Percentiles rank a stretch among this genome's conserved stretches.
Evolutionary conservation across 2,888 invertebrate species (phyloP).

Genomic region (Cryptocheilus praepositus): DNA sequence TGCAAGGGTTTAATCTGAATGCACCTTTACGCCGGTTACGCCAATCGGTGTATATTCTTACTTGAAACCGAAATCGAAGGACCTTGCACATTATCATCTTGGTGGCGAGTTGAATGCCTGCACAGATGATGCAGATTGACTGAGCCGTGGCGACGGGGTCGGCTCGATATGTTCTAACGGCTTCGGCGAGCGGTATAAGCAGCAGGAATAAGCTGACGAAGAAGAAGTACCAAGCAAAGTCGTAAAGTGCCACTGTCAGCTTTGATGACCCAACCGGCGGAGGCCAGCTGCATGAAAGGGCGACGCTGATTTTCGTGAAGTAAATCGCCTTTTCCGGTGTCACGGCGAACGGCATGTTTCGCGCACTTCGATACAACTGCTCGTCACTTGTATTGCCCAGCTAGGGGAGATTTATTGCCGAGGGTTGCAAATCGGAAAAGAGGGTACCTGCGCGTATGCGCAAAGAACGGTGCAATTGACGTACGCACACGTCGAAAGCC

Average conservation of each 20-base stretch:
- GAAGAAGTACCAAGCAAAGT: background rate
- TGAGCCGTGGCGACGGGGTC: slow-evolving; percentile 31
- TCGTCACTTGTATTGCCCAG: too few species aligned
- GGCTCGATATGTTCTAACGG: slow-evolving; percentile 10
- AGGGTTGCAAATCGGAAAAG: too few species aligned
- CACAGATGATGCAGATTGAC: slow-evolving; percentile 29
- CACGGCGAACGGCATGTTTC: background rate
- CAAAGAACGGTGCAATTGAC: too few species aligned
- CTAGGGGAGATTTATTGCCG: too few species aligned
- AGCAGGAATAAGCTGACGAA: background rate
- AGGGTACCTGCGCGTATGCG: too few species aligned
- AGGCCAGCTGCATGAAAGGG: background rate
- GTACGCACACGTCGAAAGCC: too few species aligned
- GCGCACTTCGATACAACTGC: too few species aligned
- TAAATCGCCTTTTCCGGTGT: background rate
- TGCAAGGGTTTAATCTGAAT: too few species aligned
- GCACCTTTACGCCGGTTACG: background rate
- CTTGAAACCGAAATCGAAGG: slow-evolving; percentile 35
- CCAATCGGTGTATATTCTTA: slow-evolving; percentile 12
- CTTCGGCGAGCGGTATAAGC: background rate
- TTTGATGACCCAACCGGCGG: background rate
- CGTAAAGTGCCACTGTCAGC: background rate
- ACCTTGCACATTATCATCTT: slow-evolving; percentile 30
- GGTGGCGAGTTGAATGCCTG: slow-evolving; percentile 22
- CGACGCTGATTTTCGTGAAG: slow-evolving; percentile 3